Evolutionary conservation across 2,888 invertebrate genomes (phyloP).

Genomic region (Stictocephala bisonia): DNA sequence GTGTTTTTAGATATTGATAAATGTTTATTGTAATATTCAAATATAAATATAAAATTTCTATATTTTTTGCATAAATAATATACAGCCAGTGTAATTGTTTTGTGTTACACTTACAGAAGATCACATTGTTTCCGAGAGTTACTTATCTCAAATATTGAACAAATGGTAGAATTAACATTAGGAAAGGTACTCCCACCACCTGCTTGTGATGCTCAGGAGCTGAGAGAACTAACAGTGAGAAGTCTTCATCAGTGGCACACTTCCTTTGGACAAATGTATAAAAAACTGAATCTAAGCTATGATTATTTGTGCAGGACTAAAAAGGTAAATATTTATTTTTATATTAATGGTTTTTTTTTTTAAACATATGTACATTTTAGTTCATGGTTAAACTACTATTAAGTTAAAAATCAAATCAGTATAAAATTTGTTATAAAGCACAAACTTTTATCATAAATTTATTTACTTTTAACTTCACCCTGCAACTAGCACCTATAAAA

Average conservation of each 20-base stretch:
- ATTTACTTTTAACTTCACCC: too few species aligned
- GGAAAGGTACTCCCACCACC: slow-evolving; percentile 68
- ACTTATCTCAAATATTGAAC: slow-evolving; percentile 66
- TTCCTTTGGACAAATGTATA: slow-evolving; percentile 66
- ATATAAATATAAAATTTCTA: too few species aligned
- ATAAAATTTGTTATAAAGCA: too few species aligned
- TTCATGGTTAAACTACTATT: neutral
- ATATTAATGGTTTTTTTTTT: neutral
- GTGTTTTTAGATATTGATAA: too few species aligned
- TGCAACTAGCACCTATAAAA: too few species aligned
- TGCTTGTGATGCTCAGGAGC: slow-evolving; percentile 63
- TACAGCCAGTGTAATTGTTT: neutral
- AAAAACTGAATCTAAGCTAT: slow-evolving; percentile 65
- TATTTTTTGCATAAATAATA: neutral
- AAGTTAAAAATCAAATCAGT: neutral
- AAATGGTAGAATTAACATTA: slow-evolving; percentile 63
- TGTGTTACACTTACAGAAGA: slow-evolving; percentile 62
- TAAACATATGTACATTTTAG: neutral
- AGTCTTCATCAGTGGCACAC: slow-evolving; percentile 67
- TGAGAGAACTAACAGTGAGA: slow-evolving; percentile 65
- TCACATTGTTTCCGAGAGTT: slow-evolving; percentile 68
- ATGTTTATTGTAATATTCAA: too few species aligned
- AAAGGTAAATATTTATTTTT: neutral
- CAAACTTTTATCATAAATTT: too few species aligned
- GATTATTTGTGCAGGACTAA: slow-evolving; percentile 61